phyloP scores from a whole-genome alignment of 2,888 invertebrate species.

The Acanthococcus lagerstroemiae region DNA sequence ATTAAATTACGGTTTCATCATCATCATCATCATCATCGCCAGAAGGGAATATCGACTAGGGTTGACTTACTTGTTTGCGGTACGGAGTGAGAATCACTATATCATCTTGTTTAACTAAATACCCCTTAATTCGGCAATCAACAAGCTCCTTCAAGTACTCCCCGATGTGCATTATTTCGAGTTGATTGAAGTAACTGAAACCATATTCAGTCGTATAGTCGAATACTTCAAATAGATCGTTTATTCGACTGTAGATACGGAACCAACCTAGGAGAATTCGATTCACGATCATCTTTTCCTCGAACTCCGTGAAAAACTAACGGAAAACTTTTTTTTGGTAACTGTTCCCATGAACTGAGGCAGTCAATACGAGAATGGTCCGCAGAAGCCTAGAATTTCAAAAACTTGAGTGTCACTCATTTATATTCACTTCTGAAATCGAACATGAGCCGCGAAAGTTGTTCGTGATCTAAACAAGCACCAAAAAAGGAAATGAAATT shows the following conservation, averaged over 20 bases:
- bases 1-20: background rate
- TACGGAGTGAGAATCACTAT: constrained; percentile 55
- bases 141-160: constrained; percentile 50
- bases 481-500: background rate
- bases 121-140: constrained; percentile 35
- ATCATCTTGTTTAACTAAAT: constrained; percentile 42
- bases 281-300: constrained; percentile 48
- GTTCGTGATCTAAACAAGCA: too few species aligned
- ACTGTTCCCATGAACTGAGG: constrained; percentile 33
- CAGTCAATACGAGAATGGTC: background rate
- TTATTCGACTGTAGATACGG: background rate
- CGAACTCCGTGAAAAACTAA: constrained; percentile 51
- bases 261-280: constrained; percentile 45
- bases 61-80: constrained; percentile 41
- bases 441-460: too few species aligned
- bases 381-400: background rate
- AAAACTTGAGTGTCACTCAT: background rate
- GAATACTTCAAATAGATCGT: background rate
- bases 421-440: background rate
- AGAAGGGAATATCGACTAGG: background rate
- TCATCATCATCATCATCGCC: too few species aligned
- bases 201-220: constrained; percentile 37
- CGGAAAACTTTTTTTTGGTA: constrained; percentile 46
- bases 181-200: constrained; percentile 50
- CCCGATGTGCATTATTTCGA: constrained; percentile 50